phyloP scores from a whole-genome alignment of 1,140 invertebrate genomes.

The Drosophila prosaltans region DNA sequence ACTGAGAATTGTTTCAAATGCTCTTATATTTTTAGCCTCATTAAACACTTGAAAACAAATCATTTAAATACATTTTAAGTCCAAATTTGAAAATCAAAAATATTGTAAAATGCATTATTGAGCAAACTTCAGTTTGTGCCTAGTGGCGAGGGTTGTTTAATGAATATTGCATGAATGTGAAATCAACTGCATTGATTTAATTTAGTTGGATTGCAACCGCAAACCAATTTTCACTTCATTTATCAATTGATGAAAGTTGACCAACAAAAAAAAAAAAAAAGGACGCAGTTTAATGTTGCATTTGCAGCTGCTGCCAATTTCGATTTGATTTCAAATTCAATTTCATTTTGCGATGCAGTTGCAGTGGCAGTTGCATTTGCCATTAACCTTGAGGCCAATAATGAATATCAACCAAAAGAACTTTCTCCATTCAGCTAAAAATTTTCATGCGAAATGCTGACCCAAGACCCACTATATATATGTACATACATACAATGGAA shows the following conservation, averaged over 20 bases:
- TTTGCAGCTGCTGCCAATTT: constrained; percentile 20
- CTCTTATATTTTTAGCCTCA: too few relatives aligned
- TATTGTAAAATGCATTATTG: too few relatives aligned
- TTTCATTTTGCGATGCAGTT: constrained; percentile 21
- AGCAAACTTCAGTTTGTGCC: too few relatives aligned
- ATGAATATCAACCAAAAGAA: constrained; percentile 11
- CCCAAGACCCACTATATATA: not conserved
- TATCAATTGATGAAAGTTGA: constrained; percentile 13
- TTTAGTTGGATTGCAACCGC: not conserved
- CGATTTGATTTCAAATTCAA: constrained; percentile 3
- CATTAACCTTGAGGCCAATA: constrained; percentile 34
- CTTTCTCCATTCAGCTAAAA: not conserved
- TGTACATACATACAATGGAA: not conserved
- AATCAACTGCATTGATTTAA: constrained; percentile 5
- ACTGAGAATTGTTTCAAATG: too few relatives aligned
- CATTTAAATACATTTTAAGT: too few relatives aligned
- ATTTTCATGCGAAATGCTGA: constrained; percentile 28
- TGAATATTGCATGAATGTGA: not conserved
- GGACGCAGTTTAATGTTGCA: not conserved
- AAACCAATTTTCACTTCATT: constrained; percentile 7
- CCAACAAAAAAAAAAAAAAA: not conserved
- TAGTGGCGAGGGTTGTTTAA: too few relatives aligned
- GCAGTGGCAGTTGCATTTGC: not conserved
- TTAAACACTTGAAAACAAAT: too few relatives aligned
- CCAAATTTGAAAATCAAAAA: too few relatives aligned